Percentiles rank a stretch among this genome's conserved stretches.
Conservation (phyloP, 2,888 invertebrate genomes). For the Cataglyphis cursor region DNA sequence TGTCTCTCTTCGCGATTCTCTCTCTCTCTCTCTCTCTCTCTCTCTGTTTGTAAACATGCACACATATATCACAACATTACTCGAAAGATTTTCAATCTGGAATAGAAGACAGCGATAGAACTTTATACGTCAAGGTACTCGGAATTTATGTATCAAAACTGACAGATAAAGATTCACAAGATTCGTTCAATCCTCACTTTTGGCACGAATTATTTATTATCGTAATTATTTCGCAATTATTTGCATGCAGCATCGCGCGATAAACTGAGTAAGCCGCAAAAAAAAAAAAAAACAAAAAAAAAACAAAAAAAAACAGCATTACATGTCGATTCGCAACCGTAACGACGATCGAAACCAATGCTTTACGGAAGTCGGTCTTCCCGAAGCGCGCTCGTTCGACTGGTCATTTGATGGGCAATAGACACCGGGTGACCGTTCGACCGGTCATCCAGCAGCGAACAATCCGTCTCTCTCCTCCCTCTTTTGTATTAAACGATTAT, state of each 20-base stretch:
- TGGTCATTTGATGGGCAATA: conserved; percentile 79
- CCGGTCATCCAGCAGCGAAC: conserved; percentile 71
- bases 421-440: conserved; percentile 77
- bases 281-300: not conserved
- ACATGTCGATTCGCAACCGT: conserved; percentile 29
- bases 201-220: not conserved
- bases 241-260: not conserved
- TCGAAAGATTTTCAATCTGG: not conserved
- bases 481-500: conserved; percentile 78
- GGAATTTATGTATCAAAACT: not conserved
- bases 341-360: conserved; percentile 54
- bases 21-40: not conserved
- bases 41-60: not conserved
- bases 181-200: not conserved
- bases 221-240: not conserved
- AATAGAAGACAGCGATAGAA: not conserved
- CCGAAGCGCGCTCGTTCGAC: conserved; percentile 69
- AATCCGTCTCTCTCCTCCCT: conserved; percentile 44
- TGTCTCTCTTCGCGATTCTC: not conserved
- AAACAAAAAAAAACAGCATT: conserved; percentile 4
- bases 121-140: not conserved
- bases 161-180: not conserved
- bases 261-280: not conserved
- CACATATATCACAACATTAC: not conserved
- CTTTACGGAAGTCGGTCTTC: conserved; percentile 70